Base-by-base conservation (phyloP, 2,113 vertebrate species). In the Pseudolaguvia tuberculata region DNA sequence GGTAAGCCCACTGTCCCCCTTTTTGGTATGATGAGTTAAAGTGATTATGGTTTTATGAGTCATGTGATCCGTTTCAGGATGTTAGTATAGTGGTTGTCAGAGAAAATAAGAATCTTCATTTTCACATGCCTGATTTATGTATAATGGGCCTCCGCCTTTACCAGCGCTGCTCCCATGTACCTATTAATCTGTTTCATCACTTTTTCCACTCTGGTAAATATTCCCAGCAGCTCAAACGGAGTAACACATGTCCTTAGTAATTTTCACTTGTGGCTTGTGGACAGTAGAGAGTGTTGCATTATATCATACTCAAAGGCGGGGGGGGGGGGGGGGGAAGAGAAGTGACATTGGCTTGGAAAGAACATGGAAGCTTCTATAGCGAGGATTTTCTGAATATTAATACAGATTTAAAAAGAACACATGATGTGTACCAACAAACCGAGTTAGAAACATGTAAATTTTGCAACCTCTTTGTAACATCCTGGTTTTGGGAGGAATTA, bases 1-100 rank as follows among this genome's bases (percentile, higher is more conserved):
- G 94, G 96, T 98, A 85, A 95, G 94, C 88, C 47, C 35, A 50
- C 48, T 15, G 27, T 20, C 15, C 21, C 4, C 15, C n/a, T 56
- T 55, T 50, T 50, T 25, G 12, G 4, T 39, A 23, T n/a, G 25
- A 13, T 45, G 18, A 11, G 68, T 70, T 15, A 25, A 42, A 56
- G 35, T 70, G 56, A 73, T 27, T 74, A 57, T 45, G 25, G 50
- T 25, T 21, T 25, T 63, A 27, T 57, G 57, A 79, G n/a, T 51
- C 67, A 75, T 56, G 57, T 20, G n/a, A 0, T 35, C 35, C 63
- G 4, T 56, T 59, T 53, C 39, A 25, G 18, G 14, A 55, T 53
- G 25, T 47, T 56, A 48, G 71, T 13, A 70, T 29, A 50, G 15
- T 29, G 27, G 31, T 27, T 55, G 45, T 61, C 51, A 23, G 50